These are phyloP conservation scores for Bergia puertoricense DNA, from an alignment of 92 coral and sea anemone genomes.

Conservation along the genomic window DNA sequence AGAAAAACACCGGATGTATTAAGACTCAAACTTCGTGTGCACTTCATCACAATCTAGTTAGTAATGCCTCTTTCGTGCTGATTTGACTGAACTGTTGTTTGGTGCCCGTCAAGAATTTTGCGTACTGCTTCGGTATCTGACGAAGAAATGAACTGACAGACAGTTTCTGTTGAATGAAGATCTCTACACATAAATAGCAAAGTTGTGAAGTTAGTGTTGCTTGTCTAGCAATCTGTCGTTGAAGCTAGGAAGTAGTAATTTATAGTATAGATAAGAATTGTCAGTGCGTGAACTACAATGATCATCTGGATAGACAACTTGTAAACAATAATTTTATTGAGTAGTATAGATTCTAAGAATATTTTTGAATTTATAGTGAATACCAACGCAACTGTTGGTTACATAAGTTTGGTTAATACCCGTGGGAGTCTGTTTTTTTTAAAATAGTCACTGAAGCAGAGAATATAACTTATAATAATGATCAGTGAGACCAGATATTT, in stretches of 20 bases:
- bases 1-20: slow-evolving; percentile 34
- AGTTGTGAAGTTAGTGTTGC: background rate
- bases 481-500: too few relatives aligned
- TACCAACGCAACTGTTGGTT: too few relatives aligned
- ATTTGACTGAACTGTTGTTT: background rate
- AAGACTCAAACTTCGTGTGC: background rate
- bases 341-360: too few relatives aligned
- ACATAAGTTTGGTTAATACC: too few relatives aligned
- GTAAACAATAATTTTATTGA: background rate
- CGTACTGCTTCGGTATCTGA: background rate
- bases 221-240: background rate
- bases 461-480: too few relatives aligned
- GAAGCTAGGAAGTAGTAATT: background rate
- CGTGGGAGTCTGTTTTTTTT: too few relatives aligned
- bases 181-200: background rate
- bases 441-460: too few relatives aligned
- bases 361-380: too few relatives aligned
- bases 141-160: background rate
- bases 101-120: background rate
- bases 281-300: background rate
- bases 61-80: background rate
- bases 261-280: background rate
- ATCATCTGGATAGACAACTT: too few relatives aligned
- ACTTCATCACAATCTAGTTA: slow-evolving; percentile 26
- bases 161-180: background rate